phyloP scores from a whole-genome alignment of 2,113 vertebrate species.

The Nothobranchius kuhntae region DNA sequence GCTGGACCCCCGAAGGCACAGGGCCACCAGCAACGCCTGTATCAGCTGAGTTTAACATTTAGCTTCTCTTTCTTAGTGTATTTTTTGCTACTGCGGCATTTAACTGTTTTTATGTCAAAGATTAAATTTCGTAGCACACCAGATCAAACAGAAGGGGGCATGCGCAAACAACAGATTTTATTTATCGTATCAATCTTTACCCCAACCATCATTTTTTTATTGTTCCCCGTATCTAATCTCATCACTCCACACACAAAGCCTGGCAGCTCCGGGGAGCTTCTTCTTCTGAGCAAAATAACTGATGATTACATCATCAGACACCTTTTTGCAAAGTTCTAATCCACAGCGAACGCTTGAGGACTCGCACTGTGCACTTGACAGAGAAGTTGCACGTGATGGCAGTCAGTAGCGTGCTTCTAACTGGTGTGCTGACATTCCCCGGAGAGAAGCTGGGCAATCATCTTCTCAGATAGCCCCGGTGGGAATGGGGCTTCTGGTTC shows the following conservation, averaged over 20 bases:
- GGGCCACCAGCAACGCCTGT: conserved; percentile 24
- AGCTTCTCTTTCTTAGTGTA: neutral
- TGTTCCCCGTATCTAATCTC: conserved; percentile 29
- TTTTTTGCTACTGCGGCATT: neutral
- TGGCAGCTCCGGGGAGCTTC: conserved; percentile 23
- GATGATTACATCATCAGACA: conserved; percentile 54
- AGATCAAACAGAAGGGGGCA: neutral
- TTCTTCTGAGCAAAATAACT: conserved; percentile 20
- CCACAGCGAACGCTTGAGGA: conserved; percentile 45
- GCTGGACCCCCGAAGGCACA: conserved; percentile 51
- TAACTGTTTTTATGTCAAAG: neutral
- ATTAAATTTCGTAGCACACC: conserved; percentile 1
- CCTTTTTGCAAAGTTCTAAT: conserved; percentile 45
- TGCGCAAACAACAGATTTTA: conserved; percentile 13
- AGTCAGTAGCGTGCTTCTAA: conserved; percentile 69
- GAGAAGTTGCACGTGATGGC: conserved; percentile 55
- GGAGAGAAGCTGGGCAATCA: conserved; percentile 62
- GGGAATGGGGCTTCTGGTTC: conserved; percentile 71
- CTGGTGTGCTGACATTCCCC: conserved; percentile 53
- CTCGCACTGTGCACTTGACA: conserved; percentile 26
- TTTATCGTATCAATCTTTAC: conserved; percentile 36
- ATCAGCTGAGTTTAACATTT: neutral
- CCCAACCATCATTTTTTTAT: conserved; percentile 35
- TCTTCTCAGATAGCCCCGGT: conserved; percentile 73
- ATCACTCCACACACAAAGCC: conserved; percentile 31